Base-by-base conservation (phyloP, 2,797 vertebrate species). In the Discoglossus pictus region DNA sequence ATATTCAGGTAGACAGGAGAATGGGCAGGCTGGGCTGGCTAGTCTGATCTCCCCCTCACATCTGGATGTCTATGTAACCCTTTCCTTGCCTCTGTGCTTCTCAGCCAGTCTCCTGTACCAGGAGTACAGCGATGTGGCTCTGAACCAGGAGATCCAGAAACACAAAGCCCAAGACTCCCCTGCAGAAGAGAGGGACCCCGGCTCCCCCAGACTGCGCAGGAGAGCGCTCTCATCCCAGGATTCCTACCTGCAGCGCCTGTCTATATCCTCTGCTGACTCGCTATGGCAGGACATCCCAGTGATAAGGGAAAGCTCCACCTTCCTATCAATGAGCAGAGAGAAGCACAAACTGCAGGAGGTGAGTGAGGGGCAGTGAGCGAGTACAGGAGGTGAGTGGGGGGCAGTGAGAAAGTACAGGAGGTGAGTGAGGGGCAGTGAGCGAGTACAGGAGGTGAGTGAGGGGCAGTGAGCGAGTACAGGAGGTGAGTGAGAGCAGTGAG, bases 311-410 rank as follows among this genome's bases (percentile, higher is more conserved):
- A 96, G 90, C 61, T 16, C 72, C 0, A 80, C 90, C 13, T 84
- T 98, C 24, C 87, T 87, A 6, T 84, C 82, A 36, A 88, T 99
- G 80, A 86, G 88, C 8, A 91, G 92, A 0, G 93, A 95, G 20
- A 79, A 92, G 73, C 91, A 93, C 68, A 93, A 93, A 35, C 88
- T 99, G 2, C 97, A 99, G 66, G 97, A 99, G 95, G 97, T 98
- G 81, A 90, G 44, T 1, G 39, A 17, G 13, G n/a, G n/a, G n/a
- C n/a, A n/a, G n/a, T n/a, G n/a, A n/a, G n/a, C n/a, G n/a, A n/a
- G n/a, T n/a, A n/a, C n/a, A n/a, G n/a, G n/a, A n/a, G n/a, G n/a
- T n/a, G n/a, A n/a, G n/a, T n/a, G n/a, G n/a, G n/a, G n/a, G n/a
- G n/a, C n/a, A n/a, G n/a, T n/a, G n/a, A n/a, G n/a, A n/a, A n/a